Base-by-base conservation (phyloP, 2,888 invertebrate species). In the Drosophila macrospina region DNA sequence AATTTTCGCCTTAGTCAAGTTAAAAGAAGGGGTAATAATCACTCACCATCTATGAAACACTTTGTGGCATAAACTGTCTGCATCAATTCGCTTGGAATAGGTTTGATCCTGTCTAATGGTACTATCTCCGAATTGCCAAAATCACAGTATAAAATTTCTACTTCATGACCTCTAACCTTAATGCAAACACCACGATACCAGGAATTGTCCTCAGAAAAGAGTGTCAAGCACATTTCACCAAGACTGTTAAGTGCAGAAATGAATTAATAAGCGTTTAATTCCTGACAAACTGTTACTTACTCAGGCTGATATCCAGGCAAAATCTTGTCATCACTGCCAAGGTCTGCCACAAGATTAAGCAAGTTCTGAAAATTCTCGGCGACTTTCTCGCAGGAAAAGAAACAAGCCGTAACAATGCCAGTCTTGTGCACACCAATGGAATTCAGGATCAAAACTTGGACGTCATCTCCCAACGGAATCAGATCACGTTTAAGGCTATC, bases 171-270 rank as follows among this genome's bases (percentile, higher is more conserved):
- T 1, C 5, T 26, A 3, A 66, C 20, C 5, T 45, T 44, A 1
- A 37, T 26, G 34, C 88, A 85, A 34, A 74, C 62, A 7, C 67
- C 80, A 4, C 85, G 86, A 39, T 86, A 83, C 88, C 85, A 88
- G 2, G 8, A 5, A 4, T 65, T 41, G 30, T 84, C 84, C 4
- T 70, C 88, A 10, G 7, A 4, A 44, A 37, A 84, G 8, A 68
- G 20, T 0, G 67, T 42, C 37, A 77, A n/a, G 10, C 83, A 86
- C 34, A 82, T 4, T 68, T 84, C 84, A 0, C 70, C 69, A 50
- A 83, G 45, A 5, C 84, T 84, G 30, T 42, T 36, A 1, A 10
- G 37, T 7, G 4, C 4, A 26, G 0, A 15, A 0, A 24, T 16
- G 1, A 52, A 28, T 34, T 0, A 8, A 20, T 20, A 8, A 16